Percentiles rank a stretch among this genome's conserved stretches.
Evolutionary conservation across 2,888 invertebrate species (phyloP).

Genomic region (Merodon equestris): DNA sequence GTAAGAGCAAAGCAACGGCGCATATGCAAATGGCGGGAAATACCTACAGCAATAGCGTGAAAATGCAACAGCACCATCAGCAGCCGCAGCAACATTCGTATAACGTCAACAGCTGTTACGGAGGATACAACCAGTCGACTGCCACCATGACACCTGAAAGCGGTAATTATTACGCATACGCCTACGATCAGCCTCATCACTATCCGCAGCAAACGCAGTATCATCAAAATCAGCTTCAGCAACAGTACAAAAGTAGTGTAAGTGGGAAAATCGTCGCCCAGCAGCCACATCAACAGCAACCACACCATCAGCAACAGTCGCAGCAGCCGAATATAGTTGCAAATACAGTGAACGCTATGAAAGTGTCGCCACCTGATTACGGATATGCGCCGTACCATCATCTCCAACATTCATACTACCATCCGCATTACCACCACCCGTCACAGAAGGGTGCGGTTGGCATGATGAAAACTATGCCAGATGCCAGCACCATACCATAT

Average conservation of each 20-base stretch:
- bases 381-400: slow-evolving; percentile 61
- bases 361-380: slow-evolving; percentile 59
- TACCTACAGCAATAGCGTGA: slow-evolving; percentile 5
- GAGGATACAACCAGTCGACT: slow-evolving; percentile 28
- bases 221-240: slow-evolving; percentile 34
- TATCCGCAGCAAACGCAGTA: slow-evolving; percentile 40
- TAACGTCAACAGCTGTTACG: slow-evolving; percentile 54
- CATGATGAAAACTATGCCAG: slow-evolving; percentile 52
- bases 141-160: slow-evolving; percentile 20
- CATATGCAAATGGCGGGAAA: slow-evolving; percentile 46
- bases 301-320: slow-evolving; percentile 14
- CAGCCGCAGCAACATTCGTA: slow-evolving; percentile 48
- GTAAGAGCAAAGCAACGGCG: slow-evolving; percentile 28
- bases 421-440: slow-evolving; percentile 57
- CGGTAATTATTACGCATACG: slow-evolving; percentile 56
- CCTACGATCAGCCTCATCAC: slow-evolving; percentile 47
- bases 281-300: slow-evolving; percentile 47
- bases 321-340: slow-evolving; percentile 27
- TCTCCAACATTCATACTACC: slow-evolving; percentile 52
- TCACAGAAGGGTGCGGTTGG: slow-evolving; percentile 54
- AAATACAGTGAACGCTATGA: slow-evolving; percentile 26
- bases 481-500: slow-evolving; percentile 60
- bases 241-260: slow-evolving; percentile 45
- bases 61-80: slow-evolving; percentile 20
- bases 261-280: slow-evolving; percentile 22